These are phyloP conservation scores for Catharus minimus DNA, from an alignment of 2,113 vertebrate species.

Conservation along the genomic window DNA sequence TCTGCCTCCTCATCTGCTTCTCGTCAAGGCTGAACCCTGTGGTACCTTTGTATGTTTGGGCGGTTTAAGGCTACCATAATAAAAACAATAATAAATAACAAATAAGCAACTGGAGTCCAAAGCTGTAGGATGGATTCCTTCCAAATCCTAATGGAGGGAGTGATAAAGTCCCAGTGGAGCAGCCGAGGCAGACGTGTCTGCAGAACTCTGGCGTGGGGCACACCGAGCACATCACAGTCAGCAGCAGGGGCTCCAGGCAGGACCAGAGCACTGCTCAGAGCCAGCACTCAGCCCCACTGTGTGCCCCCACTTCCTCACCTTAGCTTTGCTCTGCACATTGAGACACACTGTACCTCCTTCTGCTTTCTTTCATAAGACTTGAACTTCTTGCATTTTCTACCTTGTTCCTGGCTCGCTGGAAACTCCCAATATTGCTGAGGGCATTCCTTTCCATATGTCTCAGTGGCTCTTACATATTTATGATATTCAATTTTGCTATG, in stretches of 20 bases:
- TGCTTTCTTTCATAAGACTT: background rate
- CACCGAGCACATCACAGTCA: background rate
- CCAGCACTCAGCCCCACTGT: background rate
- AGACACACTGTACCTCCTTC: background rate
- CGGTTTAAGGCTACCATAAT: conserved; percentile 22
- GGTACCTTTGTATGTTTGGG: conserved; percentile 42
- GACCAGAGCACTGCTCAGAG: background rate
- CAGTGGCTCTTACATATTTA: background rate
- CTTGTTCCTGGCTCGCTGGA: background rate
- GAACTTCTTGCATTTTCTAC: background rate
- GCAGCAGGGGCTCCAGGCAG: background rate
- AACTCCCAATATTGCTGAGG: background rate
- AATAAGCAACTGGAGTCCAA: background rate
- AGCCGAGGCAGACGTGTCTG: background rate
- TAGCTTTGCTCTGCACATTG: background rate
- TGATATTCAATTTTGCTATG: background rate
- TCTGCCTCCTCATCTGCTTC: conserved; percentile 58
- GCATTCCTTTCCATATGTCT: background rate
- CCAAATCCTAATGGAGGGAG: background rate
- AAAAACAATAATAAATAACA: conserved; percentile 48
- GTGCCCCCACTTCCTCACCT: background rate
- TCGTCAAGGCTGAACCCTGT: conserved; percentile 43
- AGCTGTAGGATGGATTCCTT: background rate
- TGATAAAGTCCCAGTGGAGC: background rate
- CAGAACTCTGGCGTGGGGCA: rapidly evolving